Conservation (phyloP, 2,888 invertebrate species). For the Troides aeacus region DNA sequence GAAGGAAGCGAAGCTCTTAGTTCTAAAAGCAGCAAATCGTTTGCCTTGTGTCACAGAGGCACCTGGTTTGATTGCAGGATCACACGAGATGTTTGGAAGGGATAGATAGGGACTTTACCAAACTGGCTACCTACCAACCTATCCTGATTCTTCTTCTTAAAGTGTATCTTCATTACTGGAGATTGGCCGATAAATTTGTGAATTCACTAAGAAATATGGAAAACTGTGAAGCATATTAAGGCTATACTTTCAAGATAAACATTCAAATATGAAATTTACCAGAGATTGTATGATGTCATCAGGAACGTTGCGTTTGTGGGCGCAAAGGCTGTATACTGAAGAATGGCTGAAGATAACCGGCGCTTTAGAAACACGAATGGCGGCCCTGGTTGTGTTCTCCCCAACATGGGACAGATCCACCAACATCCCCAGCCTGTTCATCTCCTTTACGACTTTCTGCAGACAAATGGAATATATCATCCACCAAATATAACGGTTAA, state of each 20-base stretch:
- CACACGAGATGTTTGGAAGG: no score
- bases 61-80: no score
- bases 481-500: not conserved
- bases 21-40: no score
- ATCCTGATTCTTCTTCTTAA: no score
- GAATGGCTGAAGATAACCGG: constrained; percentile 90
- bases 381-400: constrained; percentile 84
- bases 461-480: constrained; percentile 35
- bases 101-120: no score
- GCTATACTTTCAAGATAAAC: not conserved
- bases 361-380: constrained; percentile 82
- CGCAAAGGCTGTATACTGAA: constrained; percentile 85
- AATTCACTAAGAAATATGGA: no score
- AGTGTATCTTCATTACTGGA: no score
- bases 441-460: constrained; percentile 86
- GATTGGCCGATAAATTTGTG: no score
- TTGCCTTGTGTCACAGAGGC: no score
- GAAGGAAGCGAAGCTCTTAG: no score
- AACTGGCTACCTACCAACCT: no score
- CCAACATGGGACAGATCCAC: constrained; percentile 87
- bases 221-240: no score
- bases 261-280: constrained; percentile 52
- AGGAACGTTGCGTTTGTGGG: constrained; percentile 85
- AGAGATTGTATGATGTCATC: constrained; percentile 82
- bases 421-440: constrained; percentile 90